A percentile compares a stretch with the other conserved stretches of the same genome.
Evolutionary conservation across 2,888 invertebrate species (phyloP).

Genomic region (Eilema caniola): DNA sequence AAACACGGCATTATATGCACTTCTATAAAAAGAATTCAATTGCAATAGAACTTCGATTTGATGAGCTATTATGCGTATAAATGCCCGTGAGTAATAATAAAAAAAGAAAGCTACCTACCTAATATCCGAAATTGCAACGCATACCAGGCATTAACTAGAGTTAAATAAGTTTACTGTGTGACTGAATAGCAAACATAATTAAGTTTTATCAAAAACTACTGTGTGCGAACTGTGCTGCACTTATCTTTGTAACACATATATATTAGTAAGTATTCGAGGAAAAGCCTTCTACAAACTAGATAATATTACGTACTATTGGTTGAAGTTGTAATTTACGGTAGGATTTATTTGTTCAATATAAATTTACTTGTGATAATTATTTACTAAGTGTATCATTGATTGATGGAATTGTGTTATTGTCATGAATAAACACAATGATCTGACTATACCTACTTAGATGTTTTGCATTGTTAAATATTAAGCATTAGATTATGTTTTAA

Average conservation of each 20-base stretch:
- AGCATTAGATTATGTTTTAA: too few relatives aligned
- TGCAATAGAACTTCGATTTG: too few relatives aligned
- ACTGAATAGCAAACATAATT: slow-evolving; percentile 32
- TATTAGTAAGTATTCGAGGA: slow-evolving; percentile 37
- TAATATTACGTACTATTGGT: slow-evolving; percentile 21
- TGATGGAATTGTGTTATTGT: background rate
- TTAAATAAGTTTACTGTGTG: slow-evolving; percentile 4
- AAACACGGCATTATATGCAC: too few relatives aligned
- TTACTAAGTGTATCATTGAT: background rate
- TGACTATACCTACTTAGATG: too few relatives aligned
- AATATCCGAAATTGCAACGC: background rate
- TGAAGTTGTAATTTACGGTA: background rate
- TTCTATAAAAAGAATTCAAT: too few relatives aligned
- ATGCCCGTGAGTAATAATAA: background rate
- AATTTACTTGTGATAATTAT: background rate
- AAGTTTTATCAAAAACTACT: slow-evolving; percentile 47
- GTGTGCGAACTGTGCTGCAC: slow-evolving; percentile 30
- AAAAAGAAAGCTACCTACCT: background rate
- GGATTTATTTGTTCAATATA: background rate
- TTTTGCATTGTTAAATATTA: too few relatives aligned
- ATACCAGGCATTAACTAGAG: background rate
- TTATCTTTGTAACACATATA: slow-evolving; percentile 28
- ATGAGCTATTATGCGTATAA: too few relatives aligned
- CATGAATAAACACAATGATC: background rate
- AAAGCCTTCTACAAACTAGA: slow-evolving; percentile 36